Evolutionary conservation across 1,140 invertebrate genomes (phyloP).

Genomic region (Drosophila triauraria): DNA sequence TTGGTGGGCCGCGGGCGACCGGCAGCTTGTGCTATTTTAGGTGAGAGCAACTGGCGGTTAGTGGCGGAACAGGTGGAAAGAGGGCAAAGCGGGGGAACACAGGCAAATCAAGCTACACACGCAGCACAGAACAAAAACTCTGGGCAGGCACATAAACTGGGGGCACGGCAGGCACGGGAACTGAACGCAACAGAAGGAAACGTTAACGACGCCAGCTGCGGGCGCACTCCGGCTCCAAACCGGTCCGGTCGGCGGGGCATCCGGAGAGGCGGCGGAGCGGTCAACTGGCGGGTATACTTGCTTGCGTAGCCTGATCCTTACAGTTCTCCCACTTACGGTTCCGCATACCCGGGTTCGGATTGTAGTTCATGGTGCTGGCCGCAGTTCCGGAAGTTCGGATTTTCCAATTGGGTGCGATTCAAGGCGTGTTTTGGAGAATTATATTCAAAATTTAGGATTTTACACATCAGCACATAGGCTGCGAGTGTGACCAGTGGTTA

Average conservation of each 20-base stretch:
- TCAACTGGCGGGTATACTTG: conserved; percentile 68
- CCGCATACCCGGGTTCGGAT: conserved; percentile 85
- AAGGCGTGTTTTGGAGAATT: conserved; percentile 1
- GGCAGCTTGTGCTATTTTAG: conserved; percentile 70
- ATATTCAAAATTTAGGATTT: conserved; percentile 34
- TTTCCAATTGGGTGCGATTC: conserved; percentile 20
- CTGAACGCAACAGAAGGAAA: conserved; percentile 24
- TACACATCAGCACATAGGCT: conserved; percentile 47
- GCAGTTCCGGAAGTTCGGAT: background rate
- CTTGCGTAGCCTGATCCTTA: conserved; percentile 78
- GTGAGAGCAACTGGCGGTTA: conserved; percentile 18
- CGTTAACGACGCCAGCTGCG: conserved; percentile 21
- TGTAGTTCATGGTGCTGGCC: conserved; percentile 82
- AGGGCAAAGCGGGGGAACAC: conserved; percentile 29
- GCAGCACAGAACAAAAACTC: conserved; percentile 46
- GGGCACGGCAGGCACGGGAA: conserved; percentile 11
- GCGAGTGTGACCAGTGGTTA: background rate
- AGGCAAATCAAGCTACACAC: conserved; percentile 66
- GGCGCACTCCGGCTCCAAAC: conserved; percentile 17
- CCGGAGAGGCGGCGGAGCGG: conserved; percentile 24
- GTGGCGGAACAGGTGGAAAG: background rate
- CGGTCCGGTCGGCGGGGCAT: conserved; percentile 21
- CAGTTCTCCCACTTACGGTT: conserved; percentile 85
- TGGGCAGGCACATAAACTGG: conserved; percentile 10
- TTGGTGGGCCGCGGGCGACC: conserved; percentile 86